Evolutionary conservation across 2,888 invertebrate species (phyloP).

Genomic region (Deladenus siricidicola): DNA sequence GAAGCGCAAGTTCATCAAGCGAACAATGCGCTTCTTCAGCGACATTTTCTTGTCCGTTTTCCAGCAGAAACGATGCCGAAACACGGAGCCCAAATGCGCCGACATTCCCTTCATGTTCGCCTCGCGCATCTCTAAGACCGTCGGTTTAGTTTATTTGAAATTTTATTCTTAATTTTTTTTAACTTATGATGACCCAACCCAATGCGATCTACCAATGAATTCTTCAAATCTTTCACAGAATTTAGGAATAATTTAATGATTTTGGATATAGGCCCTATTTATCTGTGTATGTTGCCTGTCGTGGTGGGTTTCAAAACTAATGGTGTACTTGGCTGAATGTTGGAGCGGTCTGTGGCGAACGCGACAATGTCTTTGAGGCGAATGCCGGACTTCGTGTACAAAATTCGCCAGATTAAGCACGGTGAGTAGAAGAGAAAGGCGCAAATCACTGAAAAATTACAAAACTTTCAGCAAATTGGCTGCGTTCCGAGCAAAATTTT

Average conservation of each 20-base stretch:
- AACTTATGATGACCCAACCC: no score
- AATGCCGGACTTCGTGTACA: constrained; percentile 42
- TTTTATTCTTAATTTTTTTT: no score
- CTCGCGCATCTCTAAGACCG: constrained; percentile 17
- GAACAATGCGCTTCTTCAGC: constrained; percentile 39
- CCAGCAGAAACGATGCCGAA: constrained; percentile 44
- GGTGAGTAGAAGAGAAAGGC: constrained; percentile 54
- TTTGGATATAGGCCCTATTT: no score
- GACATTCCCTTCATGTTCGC: constrained; percentile 34
- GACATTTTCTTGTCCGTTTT: constrained; percentile 35
- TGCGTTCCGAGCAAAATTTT: no score
- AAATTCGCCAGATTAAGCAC: constrained; percentile 50
- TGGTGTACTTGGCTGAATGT: constrained; percentile 41
- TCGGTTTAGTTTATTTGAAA: no score
- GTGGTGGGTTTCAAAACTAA: neutral
- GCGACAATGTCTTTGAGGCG: constrained; percentile 50
- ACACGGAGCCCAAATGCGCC: constrained; percentile 49
- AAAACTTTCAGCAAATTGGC: no score
- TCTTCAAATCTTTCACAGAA: no score
- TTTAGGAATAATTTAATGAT: no score
- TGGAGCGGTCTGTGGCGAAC: constrained; percentile 50
- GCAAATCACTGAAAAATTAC: constrained; percentile 53
- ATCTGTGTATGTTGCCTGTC: no score
- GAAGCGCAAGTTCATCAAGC: constrained; percentile 49
- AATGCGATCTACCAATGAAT: no score